Base-by-base conservation (phyloP, 2,888 invertebrate genomes). In the Esperia sulphurella region DNA sequence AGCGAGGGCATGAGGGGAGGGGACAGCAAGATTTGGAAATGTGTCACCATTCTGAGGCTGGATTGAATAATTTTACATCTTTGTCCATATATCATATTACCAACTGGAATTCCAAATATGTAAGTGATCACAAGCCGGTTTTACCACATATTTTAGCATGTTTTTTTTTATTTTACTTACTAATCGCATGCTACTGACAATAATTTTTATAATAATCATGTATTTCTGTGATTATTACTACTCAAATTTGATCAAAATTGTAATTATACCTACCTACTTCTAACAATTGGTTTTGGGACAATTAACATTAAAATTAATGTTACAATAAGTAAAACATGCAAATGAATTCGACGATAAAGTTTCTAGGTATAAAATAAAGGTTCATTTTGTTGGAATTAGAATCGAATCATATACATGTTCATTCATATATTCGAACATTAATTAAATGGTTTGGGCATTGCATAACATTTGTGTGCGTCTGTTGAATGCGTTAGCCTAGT, bases 111-210 rank as follows among this genome's bases (percentile, higher is more conserved):
- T 55, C 54, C 38, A 40, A 41, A 47, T 53, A 57, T 59, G 83
- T 83, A 78, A 82, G 87, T 87, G 87, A 87, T 87, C 87, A 85
- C 79, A 65, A 71, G 83, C 87, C 87, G 86, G 86, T 80, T 73
- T 70, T 59, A 60, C 57, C 60, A 61, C 52, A 65, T 61, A 60
- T 68, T 70, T 64, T 47, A 65, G 79, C 78, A 79, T 78, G 78
- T 53, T 45, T 49, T 59, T 62, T 58, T 56, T 50, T 57, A 52
- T 46, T 54, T 58, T 65, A 58, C 55, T 52, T 63, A 81, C 76
- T 82, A 81, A 80, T 65, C 52, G 76, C 79, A 76, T 74, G 75
- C 52, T 49, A 42, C 41, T 43, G 28, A 29, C 35, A 10, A 8
- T 14, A 4, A n/a, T 35, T 35, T 35, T 35, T 35, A 35, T 21